phyloP scores from a whole-genome alignment of 1,140 invertebrate genomes.

The Bombus soroeensis region DNA sequence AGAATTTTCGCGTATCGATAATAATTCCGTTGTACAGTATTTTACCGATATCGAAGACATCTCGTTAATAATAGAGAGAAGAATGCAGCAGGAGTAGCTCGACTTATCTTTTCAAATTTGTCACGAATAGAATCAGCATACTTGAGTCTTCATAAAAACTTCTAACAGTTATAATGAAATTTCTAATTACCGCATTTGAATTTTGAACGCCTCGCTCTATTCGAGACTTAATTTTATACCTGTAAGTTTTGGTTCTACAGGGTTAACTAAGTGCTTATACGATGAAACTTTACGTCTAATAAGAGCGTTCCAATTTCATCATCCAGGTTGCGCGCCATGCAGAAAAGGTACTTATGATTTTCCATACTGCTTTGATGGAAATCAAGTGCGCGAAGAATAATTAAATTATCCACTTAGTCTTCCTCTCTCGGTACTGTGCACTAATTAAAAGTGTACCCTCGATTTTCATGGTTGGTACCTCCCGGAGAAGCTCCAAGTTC shows the following conservation, averaged over 20 bases:
- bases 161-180: neutral
- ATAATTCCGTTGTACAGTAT: no score
- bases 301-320: neutral
- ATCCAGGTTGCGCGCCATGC: neutral
- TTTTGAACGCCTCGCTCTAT: neutral
- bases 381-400: slow-evolving; percentile 17
- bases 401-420: slow-evolving; percentile 1
- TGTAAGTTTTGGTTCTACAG: neutral
- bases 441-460: slow-evolving; percentile 38
- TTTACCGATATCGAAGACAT: no score
- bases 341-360: neutral
- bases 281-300: neutral
- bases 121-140: no score
- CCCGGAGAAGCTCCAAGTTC: neutral
- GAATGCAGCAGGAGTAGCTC: no score
- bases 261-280: neutral
- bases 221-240: neutral
- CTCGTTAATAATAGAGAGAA: no score
- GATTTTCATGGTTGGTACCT: slow-evolving; percentile 17
- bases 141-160: no score
- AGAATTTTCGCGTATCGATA: no score
- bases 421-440: no score
- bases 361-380: neutral
- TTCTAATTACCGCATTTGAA: neutral
- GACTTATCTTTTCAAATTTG: no score